Conservation (phyloP, 2,113 vertebrate species). For the Cyanoderma ruficeps region DNA sequence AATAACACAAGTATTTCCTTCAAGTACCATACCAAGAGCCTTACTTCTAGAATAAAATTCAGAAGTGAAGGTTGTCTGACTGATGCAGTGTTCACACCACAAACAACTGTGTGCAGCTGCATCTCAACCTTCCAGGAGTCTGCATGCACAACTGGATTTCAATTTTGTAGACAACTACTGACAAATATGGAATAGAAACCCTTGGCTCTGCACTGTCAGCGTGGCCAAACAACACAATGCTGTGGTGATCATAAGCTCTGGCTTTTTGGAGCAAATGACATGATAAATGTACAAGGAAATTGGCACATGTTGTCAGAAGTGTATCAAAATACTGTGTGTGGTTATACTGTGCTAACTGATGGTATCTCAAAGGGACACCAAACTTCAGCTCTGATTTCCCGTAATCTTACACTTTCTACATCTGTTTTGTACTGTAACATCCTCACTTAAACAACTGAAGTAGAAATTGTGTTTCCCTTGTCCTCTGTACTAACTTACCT, state of each 20-base stretch:
- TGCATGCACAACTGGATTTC: background rate
- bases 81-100: background rate
- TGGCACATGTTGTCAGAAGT: background rate
- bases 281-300: background rate
- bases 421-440: background rate
- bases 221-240: background rate
- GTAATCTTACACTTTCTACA: background rate
- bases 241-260: background rate
- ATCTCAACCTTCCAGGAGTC: background rate
- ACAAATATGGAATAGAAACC: background rate
- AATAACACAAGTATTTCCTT: background rate
- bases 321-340: background rate
- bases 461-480: background rate
- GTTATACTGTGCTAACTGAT: background rate
- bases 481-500: background rate
- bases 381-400: slow-evolving; percentile 15
- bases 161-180: background rate
- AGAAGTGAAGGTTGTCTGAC: background rate
- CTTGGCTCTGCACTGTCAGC: background rate
- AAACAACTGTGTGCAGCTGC: background rate
- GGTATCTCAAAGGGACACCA: slow-evolving; percentile 13
- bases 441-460: background rate
- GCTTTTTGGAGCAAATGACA: background rate
- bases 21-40: background rate
- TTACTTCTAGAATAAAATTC: background rate